Base-by-base conservation (phyloP, 1,140 invertebrate genomes). In the Melipona quadrifasciata region DNA sequence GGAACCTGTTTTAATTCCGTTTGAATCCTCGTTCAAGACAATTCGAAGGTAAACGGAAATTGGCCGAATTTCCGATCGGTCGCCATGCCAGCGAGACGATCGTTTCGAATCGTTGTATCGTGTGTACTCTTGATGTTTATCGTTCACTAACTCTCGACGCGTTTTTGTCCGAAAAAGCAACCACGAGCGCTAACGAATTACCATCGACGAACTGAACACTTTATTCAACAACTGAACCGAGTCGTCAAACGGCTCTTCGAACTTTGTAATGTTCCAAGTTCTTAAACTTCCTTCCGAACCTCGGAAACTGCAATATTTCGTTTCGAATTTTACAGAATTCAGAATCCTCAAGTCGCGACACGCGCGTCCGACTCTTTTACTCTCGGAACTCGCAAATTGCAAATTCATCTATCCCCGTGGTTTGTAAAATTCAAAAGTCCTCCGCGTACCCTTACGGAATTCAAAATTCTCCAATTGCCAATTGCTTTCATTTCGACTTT, bases 61-160 rank as follows among this genome's bases (percentile, higher is more conserved):
- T 55, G 53, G 21, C 31, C 73, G 31, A 57, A 10, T 58, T 34
- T 75, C 55, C 16, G 51, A 47, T 71, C 53, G 24, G 47, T 27
- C n/a, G 47, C 71, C 24, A 39, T 39, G 39, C 51, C 71, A 47
- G 16, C 51, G 47, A 73, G 71, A 82, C 72, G 73, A 76, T 82
- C 80, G 16, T 82, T 74, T 24, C 79, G 71, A 47, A 39, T 67
- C 55, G 55, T 78, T 71, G 75, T 84, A 34, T 51, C 47, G 82
- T 84, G 73, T 68, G 58, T 64, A n/a, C 19, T 67, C 67, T 51
- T 79, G 76, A 72, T 84, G 82, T 84, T 53, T 72, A 31, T 61
- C 6, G 31, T 58, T 5, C 21, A 11, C 76, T 21, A 21, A 70
- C 27, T 27, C 53, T 72, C 82, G 55, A 84, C 75, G 65, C 64